Percentiles rank a stretch among this genome's conserved stretches.
phyloP scores from a whole-genome alignment of 2,113 vertebrate genomes.

The Misgurnus mizolepis region DNA sequence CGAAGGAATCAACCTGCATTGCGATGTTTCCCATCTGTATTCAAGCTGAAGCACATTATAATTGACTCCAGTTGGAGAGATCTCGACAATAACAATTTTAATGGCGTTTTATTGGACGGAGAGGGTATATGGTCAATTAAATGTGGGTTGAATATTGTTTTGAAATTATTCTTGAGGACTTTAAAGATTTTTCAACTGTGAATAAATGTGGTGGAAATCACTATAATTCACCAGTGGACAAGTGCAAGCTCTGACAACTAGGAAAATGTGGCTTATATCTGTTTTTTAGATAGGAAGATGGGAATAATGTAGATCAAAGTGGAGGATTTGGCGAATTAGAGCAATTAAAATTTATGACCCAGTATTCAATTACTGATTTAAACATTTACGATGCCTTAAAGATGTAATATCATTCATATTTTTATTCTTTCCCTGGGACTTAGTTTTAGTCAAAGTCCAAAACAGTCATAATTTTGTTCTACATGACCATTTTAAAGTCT shows the following conservation, averaged over 20 bases:
- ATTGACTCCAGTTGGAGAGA: slow-evolving; percentile 41
- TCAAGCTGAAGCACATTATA: slow-evolving; percentile 36
- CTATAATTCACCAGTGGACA: not conserved
- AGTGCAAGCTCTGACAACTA: not conserved
- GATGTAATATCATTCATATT: no score
- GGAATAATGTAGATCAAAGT: not conserved
- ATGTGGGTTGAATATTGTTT: slow-evolving; percentile 19
- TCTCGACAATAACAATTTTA: slow-evolving; percentile 39
- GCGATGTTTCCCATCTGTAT: slow-evolving; percentile 35
- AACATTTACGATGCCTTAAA: no score
- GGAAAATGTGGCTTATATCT: not conserved
- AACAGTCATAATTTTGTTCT: no score
- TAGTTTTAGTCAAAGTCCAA: no score
- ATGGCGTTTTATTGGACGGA: slow-evolving; percentile 44
- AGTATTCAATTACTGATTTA: not conserved
- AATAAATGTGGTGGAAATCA: slow-evolving; percentile 20
- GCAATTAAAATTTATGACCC: not conserved
- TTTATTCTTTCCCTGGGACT: no score
- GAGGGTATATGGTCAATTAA: slow-evolving; percentile 46
- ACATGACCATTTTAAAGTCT: no score
- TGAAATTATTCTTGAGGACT: slow-evolving; percentile 39
- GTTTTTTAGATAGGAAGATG: not conserved
- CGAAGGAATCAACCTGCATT: slow-evolving; percentile 13
- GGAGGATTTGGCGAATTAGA: not conserved
- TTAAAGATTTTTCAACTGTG: slow-evolving; percentile 36